Evolutionary conservation across 1,140 invertebrate genomes (phyloP).

Genomic region (Cydia fagiglandana): DNA sequence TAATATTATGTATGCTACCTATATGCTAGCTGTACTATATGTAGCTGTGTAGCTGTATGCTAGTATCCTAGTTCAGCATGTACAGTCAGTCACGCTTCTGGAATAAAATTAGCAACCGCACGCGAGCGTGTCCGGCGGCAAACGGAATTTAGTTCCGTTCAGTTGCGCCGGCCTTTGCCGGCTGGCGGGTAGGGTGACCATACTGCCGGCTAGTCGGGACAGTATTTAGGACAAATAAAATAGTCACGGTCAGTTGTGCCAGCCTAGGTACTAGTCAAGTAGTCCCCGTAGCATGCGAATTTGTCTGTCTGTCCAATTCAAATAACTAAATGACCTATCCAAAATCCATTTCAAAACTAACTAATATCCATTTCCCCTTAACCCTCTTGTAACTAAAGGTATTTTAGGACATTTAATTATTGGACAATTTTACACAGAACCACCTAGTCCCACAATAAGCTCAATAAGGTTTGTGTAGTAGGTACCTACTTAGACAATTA

Average conservation of each 20-base stretch:
- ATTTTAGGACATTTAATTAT: too few relatives aligned
- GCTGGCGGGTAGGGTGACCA: constrained; percentile 54
- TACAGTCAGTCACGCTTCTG: constrained; percentile 23
- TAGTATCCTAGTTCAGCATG: background rate
- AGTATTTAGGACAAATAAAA: constrained; percentile 14
- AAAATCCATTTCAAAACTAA: too few relatives aligned
- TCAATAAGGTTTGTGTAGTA: too few relatives aligned
- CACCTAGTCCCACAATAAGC: too few relatives aligned
- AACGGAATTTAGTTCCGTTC: constrained; percentile 75
- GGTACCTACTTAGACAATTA: too few relatives aligned
- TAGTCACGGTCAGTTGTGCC: constrained; percentile 72
- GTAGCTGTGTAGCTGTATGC: too few relatives aligned
- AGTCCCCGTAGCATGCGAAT: background rate
- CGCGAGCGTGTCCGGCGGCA: constrained; percentile 59
- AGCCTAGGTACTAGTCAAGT: too few relatives aligned
- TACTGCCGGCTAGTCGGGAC: background rate
- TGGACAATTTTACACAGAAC: too few relatives aligned
- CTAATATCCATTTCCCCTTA: too few relatives aligned
- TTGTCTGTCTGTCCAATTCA: too few relatives aligned
- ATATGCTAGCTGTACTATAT: background rate
- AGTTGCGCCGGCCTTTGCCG: constrained; percentile 73
- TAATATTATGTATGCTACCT: background rate
- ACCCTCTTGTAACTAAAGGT: too few relatives aligned
- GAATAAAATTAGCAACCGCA: constrained; percentile 44
- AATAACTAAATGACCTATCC: too few relatives aligned